A percentile compares a stretch with the other conserved stretches of the same genome.
These are phyloP conservation scores for Pachycephala philippinensis DNA, from an alignment of 2,113 vertebrate species.

Conservation along the genomic window DNA sequence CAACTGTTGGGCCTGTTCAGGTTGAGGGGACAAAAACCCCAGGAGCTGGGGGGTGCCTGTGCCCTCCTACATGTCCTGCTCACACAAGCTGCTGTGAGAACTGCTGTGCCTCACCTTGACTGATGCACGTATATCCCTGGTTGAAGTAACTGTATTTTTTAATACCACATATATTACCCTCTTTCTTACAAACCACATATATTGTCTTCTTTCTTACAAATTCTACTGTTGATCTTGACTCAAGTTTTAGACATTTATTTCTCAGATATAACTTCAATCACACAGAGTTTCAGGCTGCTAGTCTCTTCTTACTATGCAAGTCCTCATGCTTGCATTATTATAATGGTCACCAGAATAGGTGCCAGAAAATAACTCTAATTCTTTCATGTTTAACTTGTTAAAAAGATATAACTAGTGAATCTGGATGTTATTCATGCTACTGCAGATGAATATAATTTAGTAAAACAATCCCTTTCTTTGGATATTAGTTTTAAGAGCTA, in stretches of 20 bases:
- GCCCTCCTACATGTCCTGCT: too few species aligned
- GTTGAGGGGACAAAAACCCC: too few species aligned
- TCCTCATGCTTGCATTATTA: neutral
- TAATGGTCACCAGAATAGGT: fast-evolving
- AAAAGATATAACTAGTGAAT: neutral
- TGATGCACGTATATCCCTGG: too few species aligned
- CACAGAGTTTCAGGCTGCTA: neutral
- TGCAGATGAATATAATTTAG: neutral
- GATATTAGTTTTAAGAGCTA: neutral
- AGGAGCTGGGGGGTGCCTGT: too few species aligned
- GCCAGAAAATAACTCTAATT: neutral
- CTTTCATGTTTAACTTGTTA: neutral
- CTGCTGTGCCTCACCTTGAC: too few species aligned
- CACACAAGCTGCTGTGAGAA: too few species aligned
- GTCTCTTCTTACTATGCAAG: neutral
- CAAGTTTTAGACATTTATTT: neutral
- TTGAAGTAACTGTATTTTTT: too few species aligned
- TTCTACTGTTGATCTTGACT: neutral
- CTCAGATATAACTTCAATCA: neutral
- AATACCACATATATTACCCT: too few species aligned
- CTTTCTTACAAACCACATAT: too few species aligned
- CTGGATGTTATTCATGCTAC: neutral
- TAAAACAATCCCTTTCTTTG: neutral
- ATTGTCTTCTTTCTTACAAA: neutral
- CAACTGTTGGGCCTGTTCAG: too few species aligned